These are phyloP conservation scores for Camelus dromedarius DNA, from an alignment of 2,113 vertebrate species.

Conservation along the genomic window DNA sequence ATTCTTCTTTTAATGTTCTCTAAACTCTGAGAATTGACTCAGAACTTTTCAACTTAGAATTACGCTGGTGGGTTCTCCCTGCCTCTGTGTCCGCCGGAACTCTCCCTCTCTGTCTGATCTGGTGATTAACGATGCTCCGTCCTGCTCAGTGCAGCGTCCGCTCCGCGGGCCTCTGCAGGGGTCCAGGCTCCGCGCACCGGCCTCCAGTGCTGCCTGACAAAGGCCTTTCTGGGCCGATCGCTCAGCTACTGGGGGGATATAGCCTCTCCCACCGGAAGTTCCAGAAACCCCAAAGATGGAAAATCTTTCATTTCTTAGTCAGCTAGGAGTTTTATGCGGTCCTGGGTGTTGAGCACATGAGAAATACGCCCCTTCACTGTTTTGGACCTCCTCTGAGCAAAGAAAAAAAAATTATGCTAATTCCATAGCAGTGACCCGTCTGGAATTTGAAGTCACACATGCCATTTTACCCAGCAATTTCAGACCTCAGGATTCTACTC, in stretches of 20 bases:
- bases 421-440: background rate
- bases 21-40: slow-evolving; percentile 81
- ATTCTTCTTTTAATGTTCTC: slow-evolving; percentile 77
- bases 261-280: slow-evolving; percentile 44
- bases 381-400: background rate
- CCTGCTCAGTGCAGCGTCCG: slow-evolving; percentile 9
- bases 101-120: slow-evolving; percentile 47
- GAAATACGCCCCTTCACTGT: background rate
- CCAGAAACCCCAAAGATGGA: background rate
- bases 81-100: background rate
- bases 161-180: background rate
- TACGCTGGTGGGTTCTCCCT: slow-evolving; percentile 34
- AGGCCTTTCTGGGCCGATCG: slow-evolving; percentile 27
- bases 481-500: background rate
- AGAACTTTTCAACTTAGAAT: slow-evolving; percentile 78
- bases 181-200: background rate
- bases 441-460: background rate
- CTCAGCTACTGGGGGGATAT: slow-evolving; percentile 9
- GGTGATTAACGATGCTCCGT: slow-evolving; percentile 46
- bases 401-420: background rate
- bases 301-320: background rate
- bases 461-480: background rate
- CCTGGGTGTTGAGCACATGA: background rate
- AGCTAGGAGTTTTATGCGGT: background rate
- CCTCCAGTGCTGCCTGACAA: background rate